A percentile compares a stretch with the other conserved stretches of the same genome.
Conservation (phyloP, 2,113 vertebrate species). For the Acinonyx jubatus region DNA sequence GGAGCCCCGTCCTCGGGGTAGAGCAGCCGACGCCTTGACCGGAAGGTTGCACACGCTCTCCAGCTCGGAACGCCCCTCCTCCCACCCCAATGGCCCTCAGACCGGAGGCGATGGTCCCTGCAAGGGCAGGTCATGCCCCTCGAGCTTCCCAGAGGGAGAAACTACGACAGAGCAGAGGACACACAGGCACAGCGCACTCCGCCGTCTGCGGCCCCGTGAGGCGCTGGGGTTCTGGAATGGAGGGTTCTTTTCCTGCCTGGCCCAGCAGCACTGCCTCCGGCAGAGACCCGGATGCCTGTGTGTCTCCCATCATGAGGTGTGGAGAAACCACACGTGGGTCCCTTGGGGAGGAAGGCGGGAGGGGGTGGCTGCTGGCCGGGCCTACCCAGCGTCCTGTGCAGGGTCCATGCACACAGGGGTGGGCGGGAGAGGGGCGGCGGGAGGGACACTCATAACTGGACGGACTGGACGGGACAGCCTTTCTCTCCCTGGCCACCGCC, state of each 20-base stretch:
- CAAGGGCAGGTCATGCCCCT: rapidly evolving
- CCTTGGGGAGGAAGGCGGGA: rapidly evolving
- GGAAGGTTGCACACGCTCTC: rapidly evolving
- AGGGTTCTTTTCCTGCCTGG: rapidly evolving
- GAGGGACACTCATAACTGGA: rapidly evolving
- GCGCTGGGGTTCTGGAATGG: rapidly evolving
- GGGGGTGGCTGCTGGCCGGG: rapidly evolving
- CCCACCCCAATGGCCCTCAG: rapidly evolving
- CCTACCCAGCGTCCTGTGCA: rapidly evolving
- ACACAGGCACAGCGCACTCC: rapidly evolving
- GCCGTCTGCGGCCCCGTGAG: rapidly evolving
- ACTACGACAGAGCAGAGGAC: rapidly evolving
- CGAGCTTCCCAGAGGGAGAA: rapidly evolving
- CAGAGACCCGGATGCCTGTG: neutral
- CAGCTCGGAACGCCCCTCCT: rapidly evolving
- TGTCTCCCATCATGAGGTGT: rapidly evolving
- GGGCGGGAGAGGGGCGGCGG: neutral
- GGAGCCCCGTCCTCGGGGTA: neutral
- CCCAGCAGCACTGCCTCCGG: rapidly evolving
- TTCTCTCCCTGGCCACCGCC: rapidly evolving
- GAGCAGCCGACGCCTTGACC: neutral
- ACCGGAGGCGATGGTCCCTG: rapidly evolving
- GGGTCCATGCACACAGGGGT: rapidly evolving
- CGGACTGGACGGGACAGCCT: rapidly evolving
- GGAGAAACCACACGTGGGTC: rapidly evolving